Evolutionary conservation across 2,888 invertebrate genomes (phyloP), one percentile per base, ranked within the genome.

Genomic region (Sicus ferrugineus): DNA sequence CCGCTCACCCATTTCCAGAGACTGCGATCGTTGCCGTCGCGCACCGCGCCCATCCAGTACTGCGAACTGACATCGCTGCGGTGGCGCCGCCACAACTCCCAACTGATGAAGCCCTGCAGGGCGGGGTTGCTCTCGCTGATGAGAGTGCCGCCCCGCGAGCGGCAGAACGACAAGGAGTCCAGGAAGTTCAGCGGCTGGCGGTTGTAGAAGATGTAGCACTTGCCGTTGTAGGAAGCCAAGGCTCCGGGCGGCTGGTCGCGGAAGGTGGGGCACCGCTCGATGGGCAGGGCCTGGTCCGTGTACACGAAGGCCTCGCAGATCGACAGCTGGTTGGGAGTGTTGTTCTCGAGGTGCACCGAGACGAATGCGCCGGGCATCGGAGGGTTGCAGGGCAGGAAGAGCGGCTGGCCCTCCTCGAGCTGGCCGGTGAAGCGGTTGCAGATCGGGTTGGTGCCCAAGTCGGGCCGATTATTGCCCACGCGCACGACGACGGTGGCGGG

Each of bases 331-430:
- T 90, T 92, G 0, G 92, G 90, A 0, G 87, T 81, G 0, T 91
- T 88, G 0, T 92, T 90, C 86, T 96, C 96, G 69, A 96, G 84
- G 80, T 96, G 96, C 0, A 96, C 95, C 76, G 94, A 95, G 73
- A 96, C 96, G 84, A 96, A 96, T 9, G 96, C 96, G 0, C 96
- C 96, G 0, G 96, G 95, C 94, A 96, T 96, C 0, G 96, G 96
- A 1, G 96, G 96, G 85, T 95, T 95, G 87, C 96, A 96, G 0
- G 96, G 96, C 64, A 96, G 86, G 86, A 96, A 96, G 6, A 96
- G 87, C 0, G 96, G 96, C 79, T 95, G 93, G 0, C 96, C 96
- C 82, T 95, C 95, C 81, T 96, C 94, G 14, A 95, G 86, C 72
- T 90, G 90, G 1, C 95, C 95, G 6, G 92, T 93, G 86, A 94